Conservation (phyloP, 2,888 invertebrate species). For the Stenolophus ochropezus region DNA sequence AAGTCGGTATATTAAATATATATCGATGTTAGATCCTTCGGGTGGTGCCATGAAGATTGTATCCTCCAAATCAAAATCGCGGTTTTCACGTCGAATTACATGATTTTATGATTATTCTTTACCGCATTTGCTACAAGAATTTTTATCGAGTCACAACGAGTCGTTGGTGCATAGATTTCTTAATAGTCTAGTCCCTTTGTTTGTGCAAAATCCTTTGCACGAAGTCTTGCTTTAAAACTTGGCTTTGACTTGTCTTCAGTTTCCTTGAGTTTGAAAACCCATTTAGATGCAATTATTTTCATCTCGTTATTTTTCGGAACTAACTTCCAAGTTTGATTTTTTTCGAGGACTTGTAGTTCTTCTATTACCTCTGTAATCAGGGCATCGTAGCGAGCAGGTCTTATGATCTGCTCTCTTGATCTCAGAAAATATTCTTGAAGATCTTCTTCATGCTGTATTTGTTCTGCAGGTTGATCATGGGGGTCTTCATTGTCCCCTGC, state of each 20-base stretch:
- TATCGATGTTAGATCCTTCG: not conserved
- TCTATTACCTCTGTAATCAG: too few relatives aligned
- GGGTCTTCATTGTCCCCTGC: too few relatives aligned
- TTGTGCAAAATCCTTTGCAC: not conserved
- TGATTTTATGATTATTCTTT: not conserved
- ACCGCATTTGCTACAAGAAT: not conserved
- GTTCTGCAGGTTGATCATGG: too few relatives aligned
- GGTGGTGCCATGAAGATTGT: not conserved
- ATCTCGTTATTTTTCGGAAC: too few relatives aligned
- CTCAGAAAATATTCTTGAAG: too few relatives aligned
- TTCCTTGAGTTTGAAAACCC: not conserved
- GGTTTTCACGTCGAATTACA: not conserved
- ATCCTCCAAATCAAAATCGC: not conserved
- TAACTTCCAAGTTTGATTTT: not conserved
- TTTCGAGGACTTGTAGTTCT: not conserved
- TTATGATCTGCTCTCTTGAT: too few relatives aligned
- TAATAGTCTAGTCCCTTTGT: not conserved
- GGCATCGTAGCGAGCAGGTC: too few relatives aligned
- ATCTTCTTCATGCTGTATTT: too few relatives aligned
- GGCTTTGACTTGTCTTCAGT: not conserved
- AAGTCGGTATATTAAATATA: not conserved
- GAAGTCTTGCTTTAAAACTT: not conserved
- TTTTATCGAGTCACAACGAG: not conserved
- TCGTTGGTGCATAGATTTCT: not conserved
- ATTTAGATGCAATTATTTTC: not conserved